Base-by-base conservation (phyloP, 2,888 invertebrate species). In the Lithophane socia region DNA sequence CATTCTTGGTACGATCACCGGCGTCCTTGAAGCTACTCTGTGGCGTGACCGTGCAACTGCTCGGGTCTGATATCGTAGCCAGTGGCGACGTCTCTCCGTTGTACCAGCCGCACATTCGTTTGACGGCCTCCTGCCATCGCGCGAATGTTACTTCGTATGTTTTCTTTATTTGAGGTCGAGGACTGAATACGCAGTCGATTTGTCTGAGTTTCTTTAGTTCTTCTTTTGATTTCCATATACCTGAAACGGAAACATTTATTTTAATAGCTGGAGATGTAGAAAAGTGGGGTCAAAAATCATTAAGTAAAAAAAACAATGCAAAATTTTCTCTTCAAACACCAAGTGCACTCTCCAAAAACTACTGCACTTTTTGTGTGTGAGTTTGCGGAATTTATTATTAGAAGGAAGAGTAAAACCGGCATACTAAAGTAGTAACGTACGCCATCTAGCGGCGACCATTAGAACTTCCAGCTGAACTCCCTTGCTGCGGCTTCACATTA, bases 171-270 rank as follows among this genome's bases (percentile, higher is more conserved):
- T 95, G 91, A 0, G 92, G 80, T 0, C 97, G 94, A 0, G 97
- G 97, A n/a, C 91, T 90, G 87, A 99, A 99, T 44, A 97, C 94
- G 74, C 94, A 95, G 24, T 98, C 97, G 18, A 98, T 92, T 89
- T 97, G 94, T 42, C 97, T 97, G 68, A 98, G 94, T 13, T 96
- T 90, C 77, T 95, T 94, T 44, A 99, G 91, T 84, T 98, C 98
- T 5, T 97, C 97, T 88, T 97, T 97, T 68, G 96, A 96, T 86
- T 97, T 97, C 98, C 98, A 99, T 81, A 98, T 95, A 87, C 98
- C 98, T 98, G 93, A 24, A 92, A 58, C 12, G 18, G 2, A 47
- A 56, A 77, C 12, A 29, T 44, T 18, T 29, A 52, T 44, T 5
- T 13, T 56, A 37, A 8, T 2, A 47, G 1, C 21, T 37, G 21